Percentiles rank a stretch among this genome's conserved stretches.
phyloP scores from a whole-genome alignment of 2,113 vertebrate species.

The Reinhardtius hippoglossoides region DNA sequence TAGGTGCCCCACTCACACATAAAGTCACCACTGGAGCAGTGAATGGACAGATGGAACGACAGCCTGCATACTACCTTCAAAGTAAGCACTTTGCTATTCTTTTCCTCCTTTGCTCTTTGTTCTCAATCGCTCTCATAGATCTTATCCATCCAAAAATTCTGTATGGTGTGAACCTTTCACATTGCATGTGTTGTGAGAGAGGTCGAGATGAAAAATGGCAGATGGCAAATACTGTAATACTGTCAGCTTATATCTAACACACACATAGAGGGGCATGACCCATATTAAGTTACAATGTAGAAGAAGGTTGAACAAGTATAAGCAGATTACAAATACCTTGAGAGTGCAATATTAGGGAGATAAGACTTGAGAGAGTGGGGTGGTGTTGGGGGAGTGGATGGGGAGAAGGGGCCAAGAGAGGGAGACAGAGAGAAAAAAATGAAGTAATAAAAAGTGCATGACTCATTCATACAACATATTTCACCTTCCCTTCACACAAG shows the following conservation, averaged over 20 bases:
- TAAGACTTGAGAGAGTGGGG: slow-evolving; percentile 56
- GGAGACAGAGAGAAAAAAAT: slow-evolving; percentile 39
- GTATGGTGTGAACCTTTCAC: slow-evolving; percentile 17
- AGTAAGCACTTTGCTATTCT: too few species aligned
- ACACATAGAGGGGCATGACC: slow-evolving; percentile 31
- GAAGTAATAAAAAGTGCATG: slow-evolving; percentile 44
- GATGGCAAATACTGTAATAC: slow-evolving; percentile 44
- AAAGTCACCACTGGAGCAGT: neutral
- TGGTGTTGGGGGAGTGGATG: neutral
- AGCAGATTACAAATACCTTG: slow-evolving; percentile 76
- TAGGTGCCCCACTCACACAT: neutral
- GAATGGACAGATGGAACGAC: neutral
- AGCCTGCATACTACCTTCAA: too few species aligned
- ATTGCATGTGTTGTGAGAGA: neutral
- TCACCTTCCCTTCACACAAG: slow-evolving; percentile 45
- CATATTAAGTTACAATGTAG: slow-evolving; percentile 68
- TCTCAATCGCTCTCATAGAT: neutral
- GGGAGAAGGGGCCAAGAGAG: slow-evolving; percentile 28
- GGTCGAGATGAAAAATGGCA: neutral
- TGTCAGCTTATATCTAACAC: slow-evolving; percentile 45
- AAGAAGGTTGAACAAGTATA: slow-evolving; percentile 70
- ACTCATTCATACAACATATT: slow-evolving; percentile 58
- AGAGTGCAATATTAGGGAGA: slow-evolving; percentile 68
- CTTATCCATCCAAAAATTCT: neutral
- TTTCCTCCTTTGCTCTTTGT: neutral